A percentile compares a stretch with the other conserved stretches of the same genome.
Evolutionary conservation across 92 coral and sea anemone genomes (phyloP).

Genomic region (Nematostella vectensis): DNA sequence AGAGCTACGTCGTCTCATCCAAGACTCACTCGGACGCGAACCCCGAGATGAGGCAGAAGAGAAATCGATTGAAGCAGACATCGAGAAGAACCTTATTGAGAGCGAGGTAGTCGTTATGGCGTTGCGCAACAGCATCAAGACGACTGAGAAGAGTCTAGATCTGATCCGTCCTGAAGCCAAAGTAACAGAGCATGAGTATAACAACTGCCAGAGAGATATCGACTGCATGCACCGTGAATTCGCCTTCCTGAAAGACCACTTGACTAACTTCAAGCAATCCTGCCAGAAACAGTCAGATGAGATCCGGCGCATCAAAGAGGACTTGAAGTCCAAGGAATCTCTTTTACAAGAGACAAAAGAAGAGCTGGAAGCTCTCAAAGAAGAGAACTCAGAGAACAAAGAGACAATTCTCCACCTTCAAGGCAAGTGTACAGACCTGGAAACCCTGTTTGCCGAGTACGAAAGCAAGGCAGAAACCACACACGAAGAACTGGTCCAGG

Average conservation of each 20-base stretch:
- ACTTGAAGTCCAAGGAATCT: conserved; percentile 36
- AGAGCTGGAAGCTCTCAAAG: conserved; percentile 30
- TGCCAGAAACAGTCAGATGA: conserved; percentile 58
- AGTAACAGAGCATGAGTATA: conserved; percentile 51
- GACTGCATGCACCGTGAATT: conserved; percentile 73
- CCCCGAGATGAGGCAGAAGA: conserved; percentile 33
- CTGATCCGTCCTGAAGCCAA: conserved; percentile 54
- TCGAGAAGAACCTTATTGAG: conserved; percentile 27
- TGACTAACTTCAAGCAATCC: conserved; percentile 43
- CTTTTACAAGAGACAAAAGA: conserved; percentile 38
- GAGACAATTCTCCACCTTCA: conserved; percentile 52
- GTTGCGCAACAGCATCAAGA: conserved; percentile 48
- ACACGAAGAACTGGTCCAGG: conserved; percentile 68
- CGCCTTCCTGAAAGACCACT: conserved; percentile 50
- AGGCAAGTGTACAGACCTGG: conserved; percentile 46
- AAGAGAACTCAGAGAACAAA: conserved; percentile 49
- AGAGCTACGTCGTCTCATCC: conserved; percentile 45
- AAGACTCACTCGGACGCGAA: conserved; percentile 32
- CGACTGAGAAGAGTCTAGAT: conserved; percentile 60
- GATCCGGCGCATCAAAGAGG: conserved; percentile 45
- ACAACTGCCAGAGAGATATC: conserved; percentile 57
- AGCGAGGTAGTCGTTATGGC: conserved; percentile 48
- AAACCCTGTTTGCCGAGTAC: conserved; percentile 55
- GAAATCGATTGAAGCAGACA: conserved; percentile 31
- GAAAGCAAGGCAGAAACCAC: conserved; percentile 63